phyloP scores from a whole-genome alignment of 2,113 vertebrate species.

The Pithys albifrons region DNA sequence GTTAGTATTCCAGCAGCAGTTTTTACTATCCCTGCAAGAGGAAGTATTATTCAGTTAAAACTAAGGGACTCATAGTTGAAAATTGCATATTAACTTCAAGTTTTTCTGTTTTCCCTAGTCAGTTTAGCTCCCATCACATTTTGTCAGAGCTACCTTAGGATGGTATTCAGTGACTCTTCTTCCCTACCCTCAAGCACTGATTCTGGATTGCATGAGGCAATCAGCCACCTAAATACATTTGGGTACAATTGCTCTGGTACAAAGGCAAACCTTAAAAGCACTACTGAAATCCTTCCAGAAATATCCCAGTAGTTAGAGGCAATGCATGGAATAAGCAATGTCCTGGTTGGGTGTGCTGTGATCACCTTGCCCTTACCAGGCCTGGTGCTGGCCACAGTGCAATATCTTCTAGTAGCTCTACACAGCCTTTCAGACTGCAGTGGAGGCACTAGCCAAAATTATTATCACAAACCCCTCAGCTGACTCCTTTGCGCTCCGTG shows the following conservation, averaged over 20 bases:
- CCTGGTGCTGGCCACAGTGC: background rate
- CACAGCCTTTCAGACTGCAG: background rate
- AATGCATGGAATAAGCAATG: rapidly evolving
- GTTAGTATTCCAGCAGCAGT: background rate
- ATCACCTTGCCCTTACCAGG: background rate
- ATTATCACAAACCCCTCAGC: background rate
- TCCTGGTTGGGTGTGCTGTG: background rate
- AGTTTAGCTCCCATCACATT: background rate
- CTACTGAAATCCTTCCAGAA: background rate
- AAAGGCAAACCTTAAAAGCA: background rate
- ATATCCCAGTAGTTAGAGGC: background rate
- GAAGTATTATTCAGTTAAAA: background rate
- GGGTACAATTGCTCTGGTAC: background rate
- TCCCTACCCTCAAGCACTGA: background rate
- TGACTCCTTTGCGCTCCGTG: background rate
- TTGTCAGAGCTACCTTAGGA: background rate
- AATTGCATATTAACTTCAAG: background rate
- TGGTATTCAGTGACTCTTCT: rapidly evolving
- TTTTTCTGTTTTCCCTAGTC: background rate
- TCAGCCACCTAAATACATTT: background rate
- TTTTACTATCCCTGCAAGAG: background rate
- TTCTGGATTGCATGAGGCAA: background rate
- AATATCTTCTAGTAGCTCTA: background rate
- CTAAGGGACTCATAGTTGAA: background rate
- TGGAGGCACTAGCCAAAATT: background rate